These are phyloP conservation scores for Lutjanus argentimaculatus DNA, from an alignment of 2,797 vertebrate species.

Conservation along the genomic window DNA sequence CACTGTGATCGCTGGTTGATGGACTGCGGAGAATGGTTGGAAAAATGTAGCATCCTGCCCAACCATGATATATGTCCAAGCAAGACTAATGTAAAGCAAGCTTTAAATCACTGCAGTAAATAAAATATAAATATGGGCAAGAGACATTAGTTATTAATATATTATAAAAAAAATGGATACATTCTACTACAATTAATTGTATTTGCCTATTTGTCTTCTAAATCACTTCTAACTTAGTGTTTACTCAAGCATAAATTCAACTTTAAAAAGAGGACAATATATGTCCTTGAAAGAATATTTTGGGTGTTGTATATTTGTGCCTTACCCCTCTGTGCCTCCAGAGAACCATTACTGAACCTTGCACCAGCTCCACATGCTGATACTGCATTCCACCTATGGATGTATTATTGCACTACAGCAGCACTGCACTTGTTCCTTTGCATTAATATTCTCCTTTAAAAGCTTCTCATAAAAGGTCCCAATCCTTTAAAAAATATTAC, in stretches of 20 bases:
- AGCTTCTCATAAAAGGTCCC: neutral
- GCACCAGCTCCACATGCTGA: slow-evolving; percentile 2
- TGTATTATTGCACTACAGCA: slow-evolving; percentile 2
- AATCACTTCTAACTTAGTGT: neutral
- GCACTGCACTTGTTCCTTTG: slow-evolving; percentile 8
- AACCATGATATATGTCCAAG: no score
- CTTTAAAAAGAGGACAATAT: slow-evolving; percentile 13
- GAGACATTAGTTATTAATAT: neutral
- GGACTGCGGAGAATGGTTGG: no score
- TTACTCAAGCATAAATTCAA: slow-evolving; percentile 2
- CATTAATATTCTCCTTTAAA: neutral
- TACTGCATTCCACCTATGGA: neutral
- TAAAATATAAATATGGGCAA: neutral
- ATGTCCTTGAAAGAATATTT: slow-evolving; percentile 15
- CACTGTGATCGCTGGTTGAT: no score
- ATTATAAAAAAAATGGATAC: neutral
- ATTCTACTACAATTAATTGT: neutral
- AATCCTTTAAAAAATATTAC: neutral
- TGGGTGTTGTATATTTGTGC: neutral
- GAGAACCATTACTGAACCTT: neutral
- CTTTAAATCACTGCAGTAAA: neutral
- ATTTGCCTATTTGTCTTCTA: neutral
- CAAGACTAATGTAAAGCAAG: neutral
- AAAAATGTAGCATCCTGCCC: no score
- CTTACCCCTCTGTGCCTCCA: neutral